phyloP scores from a whole-genome alignment of 2,797 vertebrate species.

The Loriculus beryllinus region DNA sequence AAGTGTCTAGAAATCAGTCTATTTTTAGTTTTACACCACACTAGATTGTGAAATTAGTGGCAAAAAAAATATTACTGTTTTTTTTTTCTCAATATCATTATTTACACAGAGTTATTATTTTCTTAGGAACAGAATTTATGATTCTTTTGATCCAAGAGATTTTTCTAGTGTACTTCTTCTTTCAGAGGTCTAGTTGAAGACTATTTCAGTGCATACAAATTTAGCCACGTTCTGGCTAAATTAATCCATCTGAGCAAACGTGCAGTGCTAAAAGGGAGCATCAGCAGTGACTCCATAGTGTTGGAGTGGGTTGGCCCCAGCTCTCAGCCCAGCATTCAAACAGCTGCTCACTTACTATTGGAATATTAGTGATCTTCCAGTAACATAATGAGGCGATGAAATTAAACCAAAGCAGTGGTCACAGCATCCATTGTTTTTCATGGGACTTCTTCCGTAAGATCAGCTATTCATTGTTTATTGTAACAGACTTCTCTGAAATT shows the following conservation, averaged over 20 bases:
- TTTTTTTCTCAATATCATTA: not conserved
- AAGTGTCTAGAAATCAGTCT: not conserved
- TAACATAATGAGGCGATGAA: not conserved
- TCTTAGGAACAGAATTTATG: not conserved
- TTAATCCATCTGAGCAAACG: not conserved
- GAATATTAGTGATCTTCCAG: not conserved
- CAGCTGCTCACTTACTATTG: accelerated
- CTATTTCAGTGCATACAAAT: not conserved
- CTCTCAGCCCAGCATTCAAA: not conserved
- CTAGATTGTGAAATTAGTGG: not conserved
- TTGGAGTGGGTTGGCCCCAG: not conserved
- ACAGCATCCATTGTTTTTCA: not conserved
- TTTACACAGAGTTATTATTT: not conserved
- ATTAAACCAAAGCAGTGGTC: not conserved
- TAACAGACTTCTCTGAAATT: not conserved
- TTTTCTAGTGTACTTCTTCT: not conserved
- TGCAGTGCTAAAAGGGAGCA: not conserved
- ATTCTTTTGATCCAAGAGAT: not conserved
- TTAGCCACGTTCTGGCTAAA: not conserved
- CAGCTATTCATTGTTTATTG: not conserved
- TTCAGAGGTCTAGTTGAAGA: not conserved
- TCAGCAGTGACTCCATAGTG: accelerated
- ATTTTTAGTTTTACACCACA: not conserved
- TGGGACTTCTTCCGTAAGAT: not conserved
- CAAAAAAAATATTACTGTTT: not conserved